Evolutionary conservation across 2,797 vertebrate genomes (phyloP).

Genomic region (Dromococcyx pavoninus): DNA sequence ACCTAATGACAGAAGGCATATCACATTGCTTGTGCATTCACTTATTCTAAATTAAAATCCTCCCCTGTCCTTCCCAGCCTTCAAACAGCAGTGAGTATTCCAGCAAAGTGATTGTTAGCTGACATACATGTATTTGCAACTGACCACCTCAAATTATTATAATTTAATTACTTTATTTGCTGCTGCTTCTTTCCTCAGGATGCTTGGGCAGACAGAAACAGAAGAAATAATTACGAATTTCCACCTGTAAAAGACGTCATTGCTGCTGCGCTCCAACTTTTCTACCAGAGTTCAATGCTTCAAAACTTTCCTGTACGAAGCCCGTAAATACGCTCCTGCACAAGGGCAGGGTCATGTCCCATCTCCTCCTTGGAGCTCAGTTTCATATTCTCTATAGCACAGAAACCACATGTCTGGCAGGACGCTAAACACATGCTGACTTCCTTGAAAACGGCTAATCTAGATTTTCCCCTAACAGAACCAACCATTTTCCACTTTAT

Average conservation of each 20-base stretch:
- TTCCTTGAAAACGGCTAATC: neutral
- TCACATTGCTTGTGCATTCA: neutral
- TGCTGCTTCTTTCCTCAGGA: neutral
- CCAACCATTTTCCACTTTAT: neutral
- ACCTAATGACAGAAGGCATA: neutral
- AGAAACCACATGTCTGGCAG: neutral
- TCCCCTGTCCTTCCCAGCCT: neutral
- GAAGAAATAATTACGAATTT: neutral
- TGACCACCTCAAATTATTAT: neutral
- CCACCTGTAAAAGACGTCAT: neutral
- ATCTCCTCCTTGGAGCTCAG: neutral
- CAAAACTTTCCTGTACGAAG: neutral
- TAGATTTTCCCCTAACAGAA: neutral
- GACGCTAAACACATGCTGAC: neutral
- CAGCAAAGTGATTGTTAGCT: neutral
- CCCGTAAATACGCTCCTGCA: neutral
- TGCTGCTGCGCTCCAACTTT: neutral
- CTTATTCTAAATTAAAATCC: neutral
- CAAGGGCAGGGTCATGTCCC: rapidly evolving
- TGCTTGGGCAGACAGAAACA: neutral
- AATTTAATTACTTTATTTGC: neutral
- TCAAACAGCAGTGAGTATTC: neutral
- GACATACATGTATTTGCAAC: neutral
- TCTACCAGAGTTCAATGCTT: neutral
- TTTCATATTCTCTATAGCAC: neutral